Base-by-base conservation (phyloP, 2,113 vertebrate genomes). In the Calypte anna region DNA sequence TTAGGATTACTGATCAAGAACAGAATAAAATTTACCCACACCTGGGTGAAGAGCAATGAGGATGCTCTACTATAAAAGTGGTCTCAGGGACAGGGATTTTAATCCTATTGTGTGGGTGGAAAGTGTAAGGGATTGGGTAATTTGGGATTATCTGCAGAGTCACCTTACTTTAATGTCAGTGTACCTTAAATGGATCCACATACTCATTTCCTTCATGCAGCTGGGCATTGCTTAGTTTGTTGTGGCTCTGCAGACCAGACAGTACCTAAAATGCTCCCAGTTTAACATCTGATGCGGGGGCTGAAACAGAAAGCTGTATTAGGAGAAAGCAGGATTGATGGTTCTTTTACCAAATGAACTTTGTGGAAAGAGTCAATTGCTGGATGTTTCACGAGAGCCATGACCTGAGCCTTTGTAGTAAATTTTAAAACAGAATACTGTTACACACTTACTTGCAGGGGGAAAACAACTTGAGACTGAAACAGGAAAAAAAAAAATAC, bases 341-440 rank as follows among this genome's bases (percentile, higher is more conserved):
- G 21, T 57, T 83, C 30, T 27, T 81, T 25, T 82, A 54, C 30
- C 73, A 86, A 31, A 81, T 91, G 9, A 81, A 75, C 76, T 64
- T 87, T 38, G 24, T 55, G 55, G 46, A 30, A 93, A 88, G 88
- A 92, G 43, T 84, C 91, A 84, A 51, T 91, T 86, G 50, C 73
- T 69, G 90, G n/a, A n/a, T 94, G 46, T 61, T 89, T 40, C 33
- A 33, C 23, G 30, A 67, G 8, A 73, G 46, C 66, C 0, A 0
- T 77, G 63, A 53, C 48, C 38, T 83, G 64, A 80, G 43, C 57
- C 18, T 88, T 55, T 48, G 12, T 43, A 58, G 14, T 62, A 50
- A 63, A 33, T 40, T 88, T 86, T 59, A 63, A 78, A 77, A 83
- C 43, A 80, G 48, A 88, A 74, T 88, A 25, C 31, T 51, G 18